Conservation (phyloP, 2,888 invertebrate species). For the Balanococcus diminutus region DNA sequence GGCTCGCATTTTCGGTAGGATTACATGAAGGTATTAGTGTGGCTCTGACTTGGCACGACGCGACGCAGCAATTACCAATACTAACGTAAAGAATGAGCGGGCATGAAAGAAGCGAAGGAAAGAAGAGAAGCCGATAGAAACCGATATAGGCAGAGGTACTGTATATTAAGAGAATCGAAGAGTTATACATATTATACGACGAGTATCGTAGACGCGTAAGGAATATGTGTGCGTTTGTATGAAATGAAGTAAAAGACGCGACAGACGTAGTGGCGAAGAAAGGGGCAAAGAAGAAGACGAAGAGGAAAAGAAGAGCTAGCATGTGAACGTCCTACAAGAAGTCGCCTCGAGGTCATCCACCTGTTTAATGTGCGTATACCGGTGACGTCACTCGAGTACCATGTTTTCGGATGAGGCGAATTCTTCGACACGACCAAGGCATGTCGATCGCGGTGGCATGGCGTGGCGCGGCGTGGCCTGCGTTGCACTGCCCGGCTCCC, state of each 20-base stretch:
- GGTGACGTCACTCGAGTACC: constrained; percentile 42
- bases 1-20: too few relatives aligned
- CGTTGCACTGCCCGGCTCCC: too few relatives aligned
- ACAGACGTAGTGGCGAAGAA: neutral
- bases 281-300: neutral
- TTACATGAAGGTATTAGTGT: neutral
- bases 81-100: too few relatives aligned
- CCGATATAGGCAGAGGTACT: too few relatives aligned
- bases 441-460: too few relatives aligned
- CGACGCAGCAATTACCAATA: neutral
- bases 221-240: neutral
- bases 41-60: too few relatives aligned
- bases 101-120: too few relatives aligned
- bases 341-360: constrained; percentile 54
- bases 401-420: constrained; percentile 21
- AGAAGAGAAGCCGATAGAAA: too few relatives aligned
- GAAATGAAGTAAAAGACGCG: too few relatives aligned
- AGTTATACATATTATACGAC: too few relatives aligned
- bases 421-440: neutral
- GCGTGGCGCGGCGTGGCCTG: neutral
- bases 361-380: constrained; percentile 42
- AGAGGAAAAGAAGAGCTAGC: constrained; percentile 40
- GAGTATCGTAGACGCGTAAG: neutral
- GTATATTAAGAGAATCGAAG: too few relatives aligned
- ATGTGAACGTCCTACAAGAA: constrained; percentile 54